Base-by-base conservation (phyloP, 2,888 invertebrate genomes). In the Ectemnius continuus region DNA sequence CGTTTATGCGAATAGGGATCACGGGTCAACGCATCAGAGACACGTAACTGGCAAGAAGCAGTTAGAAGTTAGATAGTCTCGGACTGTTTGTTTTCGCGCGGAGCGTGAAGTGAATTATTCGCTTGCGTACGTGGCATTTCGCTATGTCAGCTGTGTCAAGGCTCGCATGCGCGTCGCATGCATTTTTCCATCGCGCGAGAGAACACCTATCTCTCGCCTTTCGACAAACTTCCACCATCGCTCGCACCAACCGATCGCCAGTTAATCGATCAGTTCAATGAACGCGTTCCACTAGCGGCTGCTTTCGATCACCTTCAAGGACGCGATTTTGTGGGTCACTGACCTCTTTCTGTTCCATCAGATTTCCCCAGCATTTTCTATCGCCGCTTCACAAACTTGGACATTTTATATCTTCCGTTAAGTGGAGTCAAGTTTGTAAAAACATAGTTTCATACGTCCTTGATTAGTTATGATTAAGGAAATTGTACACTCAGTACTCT, bases 61-160 rank as follows among this genome's bases (percentile, higher is more conserved):
- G 36, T 36, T 36, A 36, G 36, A 36, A 36, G n/a, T 14, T 48
- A 56, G 48, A 74, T 76, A 66, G 60, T 70, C 46, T 56, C 61
- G 52, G n/a, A 61, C 36, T 67, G 64, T 71, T 78, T 67, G 52
- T 76, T 82, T 70, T 78, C 45, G 36, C 11, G 4, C 57, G 66
- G 36, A 45, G 45, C 70, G 57, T 73, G 66, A 66, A 70, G 65
- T 72, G 69, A 82, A 81, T 78, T 73, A 78, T 69, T 76, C 46
- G 14, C 56, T 18, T 60, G 60, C 65, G 62, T 14, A 57, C 20
- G 20, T 56, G 58, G 62, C 20, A 8, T 6, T 36, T 36, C 8
- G 36, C 20, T n/a, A 28, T 67, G 23, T 69, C 52, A 52, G n/a
- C 58, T 18, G 4, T 70, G 26, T 70, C 70, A 68, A 60, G 71